Evolutionary conservation across 2,113 vertebrate species (phyloP).

Genomic region (Odocoileus hemionus): DNA sequence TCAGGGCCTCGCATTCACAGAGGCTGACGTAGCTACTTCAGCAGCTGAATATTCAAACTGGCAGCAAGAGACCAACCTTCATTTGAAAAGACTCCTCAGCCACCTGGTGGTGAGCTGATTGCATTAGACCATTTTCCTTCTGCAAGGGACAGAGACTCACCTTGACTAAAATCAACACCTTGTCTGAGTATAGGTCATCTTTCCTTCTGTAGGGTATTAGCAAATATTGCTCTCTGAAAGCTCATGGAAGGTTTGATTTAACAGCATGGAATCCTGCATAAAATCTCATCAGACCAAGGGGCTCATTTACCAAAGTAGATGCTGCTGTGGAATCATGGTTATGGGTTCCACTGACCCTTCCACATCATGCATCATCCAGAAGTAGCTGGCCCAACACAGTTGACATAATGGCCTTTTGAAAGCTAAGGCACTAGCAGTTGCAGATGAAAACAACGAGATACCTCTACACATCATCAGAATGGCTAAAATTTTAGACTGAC

Average conservation of each 20-base stretch:
- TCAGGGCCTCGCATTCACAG: neutral
- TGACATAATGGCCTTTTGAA: neutral
- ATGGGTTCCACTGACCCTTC: neutral
- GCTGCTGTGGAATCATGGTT: neutral
- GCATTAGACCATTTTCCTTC: neutral
- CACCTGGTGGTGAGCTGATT: neutral
- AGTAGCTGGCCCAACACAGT: neutral
- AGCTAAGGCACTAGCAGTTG: neutral
- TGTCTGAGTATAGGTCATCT: neutral
- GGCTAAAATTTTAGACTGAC: neutral
- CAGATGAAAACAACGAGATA: neutral
- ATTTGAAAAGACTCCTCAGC: neutral
- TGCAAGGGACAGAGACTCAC: neutral
- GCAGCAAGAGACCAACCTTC: neutral
- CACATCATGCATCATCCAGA: neutral
- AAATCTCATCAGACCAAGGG: neutral
- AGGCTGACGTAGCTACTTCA: neutral
- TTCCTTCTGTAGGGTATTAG: neutral
- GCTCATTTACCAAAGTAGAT: neutral
- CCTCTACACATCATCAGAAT: neutral
- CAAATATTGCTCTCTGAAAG: neutral
- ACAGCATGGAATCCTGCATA: neutral
- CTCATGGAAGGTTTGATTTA: neutral
- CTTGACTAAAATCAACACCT: neutral
- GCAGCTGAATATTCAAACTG: neutral